A percentile compares a stretch with the other conserved stretches of the same genome.
Evolutionary conservation across 2,113 vertebrate genomes (phyloP).

Genomic region (Pedionomus torquatus): DNA sequence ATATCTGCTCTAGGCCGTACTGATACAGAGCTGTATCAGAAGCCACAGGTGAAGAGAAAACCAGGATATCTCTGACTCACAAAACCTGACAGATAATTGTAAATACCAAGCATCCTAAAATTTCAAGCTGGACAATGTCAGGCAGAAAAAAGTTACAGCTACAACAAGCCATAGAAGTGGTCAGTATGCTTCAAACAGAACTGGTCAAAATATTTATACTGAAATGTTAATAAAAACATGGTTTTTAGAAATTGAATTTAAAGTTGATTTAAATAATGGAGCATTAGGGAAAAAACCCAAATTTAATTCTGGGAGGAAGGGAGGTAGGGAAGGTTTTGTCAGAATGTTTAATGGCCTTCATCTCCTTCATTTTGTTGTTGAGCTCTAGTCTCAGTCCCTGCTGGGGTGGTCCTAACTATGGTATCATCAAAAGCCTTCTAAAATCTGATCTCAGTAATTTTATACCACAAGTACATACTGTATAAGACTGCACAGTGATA

Average conservation of each 20-base stretch:
- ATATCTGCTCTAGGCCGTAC: accelerated
- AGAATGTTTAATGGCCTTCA: not conserved
- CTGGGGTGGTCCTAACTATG: not conserved
- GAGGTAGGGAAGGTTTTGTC: not conserved
- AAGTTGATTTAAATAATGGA: not conserved
- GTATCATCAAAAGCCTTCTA: not conserved
- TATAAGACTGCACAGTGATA: not conserved
- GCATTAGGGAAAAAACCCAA: not conserved
- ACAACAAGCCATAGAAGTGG: not conserved
- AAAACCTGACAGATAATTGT: not conserved
- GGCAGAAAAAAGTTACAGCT: not conserved
- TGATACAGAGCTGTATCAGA: not conserved
- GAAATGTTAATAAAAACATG: not conserved
- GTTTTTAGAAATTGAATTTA: not conserved
- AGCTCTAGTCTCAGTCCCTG: not conserved
- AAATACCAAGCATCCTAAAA: not conserved
- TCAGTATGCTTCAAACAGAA: not conserved
- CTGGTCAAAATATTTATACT: not conserved
- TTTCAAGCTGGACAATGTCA: not conserved
- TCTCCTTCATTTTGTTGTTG: not conserved
- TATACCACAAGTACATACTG: not conserved
- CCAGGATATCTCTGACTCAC: not conserved
- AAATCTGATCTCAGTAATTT: not conserved
- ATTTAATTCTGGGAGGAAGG: not conserved
- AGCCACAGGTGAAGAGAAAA: not conserved